These are phyloP conservation scores for Portevinia maculata DNA, from an alignment of 2,888 invertebrate genomes.

Conservation along the genomic window DNA sequence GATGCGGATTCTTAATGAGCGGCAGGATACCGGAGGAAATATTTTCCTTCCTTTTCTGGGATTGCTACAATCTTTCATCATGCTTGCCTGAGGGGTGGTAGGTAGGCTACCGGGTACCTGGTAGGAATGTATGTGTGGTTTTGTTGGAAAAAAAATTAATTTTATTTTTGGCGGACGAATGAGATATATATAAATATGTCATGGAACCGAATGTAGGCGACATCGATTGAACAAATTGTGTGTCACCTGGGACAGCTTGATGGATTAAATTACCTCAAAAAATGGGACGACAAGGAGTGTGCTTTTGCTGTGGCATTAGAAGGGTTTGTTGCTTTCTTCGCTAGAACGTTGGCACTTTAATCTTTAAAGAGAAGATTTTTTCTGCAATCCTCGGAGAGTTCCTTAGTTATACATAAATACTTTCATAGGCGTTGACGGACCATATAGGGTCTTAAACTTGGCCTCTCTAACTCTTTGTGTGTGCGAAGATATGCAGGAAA, in stretches of 20 bases:
- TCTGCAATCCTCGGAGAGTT: too few relatives aligned
- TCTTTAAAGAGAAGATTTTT: too few relatives aligned
- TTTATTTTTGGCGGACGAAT: conserved; percentile 59
- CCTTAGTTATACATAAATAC: too few relatives aligned
- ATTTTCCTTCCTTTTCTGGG: conserved; percentile 35
- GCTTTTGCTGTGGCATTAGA: too few relatives aligned
- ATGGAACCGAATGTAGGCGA: conserved; percentile 12
- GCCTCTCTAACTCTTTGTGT: too few relatives aligned
- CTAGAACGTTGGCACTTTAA: too few relatives aligned
- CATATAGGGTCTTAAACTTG: too few relatives aligned
- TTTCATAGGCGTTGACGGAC: neutral
- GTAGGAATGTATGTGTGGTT: neutral
- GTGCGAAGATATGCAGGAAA: too few relatives aligned
- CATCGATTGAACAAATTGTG: conserved; percentile 69
- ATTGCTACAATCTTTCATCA: conserved; percentile 63
- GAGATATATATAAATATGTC: conserved; percentile 33
- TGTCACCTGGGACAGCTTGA: conserved; percentile 54
- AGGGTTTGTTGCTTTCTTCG: too few relatives aligned
- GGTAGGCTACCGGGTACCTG: too few relatives aligned
- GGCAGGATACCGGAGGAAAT: conserved; percentile 42
- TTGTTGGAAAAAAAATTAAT: conserved; percentile 41
- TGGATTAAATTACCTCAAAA: conserved; percentile 45
- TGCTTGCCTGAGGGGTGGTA: neutral
- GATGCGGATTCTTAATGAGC: conserved; percentile 43
- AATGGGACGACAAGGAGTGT: neutral